Evolutionary conservation across 2,888 invertebrate genomes (phyloP), one percentile per base, ranked within the genome.

Genomic region (Phalera bucephala): DNA sequence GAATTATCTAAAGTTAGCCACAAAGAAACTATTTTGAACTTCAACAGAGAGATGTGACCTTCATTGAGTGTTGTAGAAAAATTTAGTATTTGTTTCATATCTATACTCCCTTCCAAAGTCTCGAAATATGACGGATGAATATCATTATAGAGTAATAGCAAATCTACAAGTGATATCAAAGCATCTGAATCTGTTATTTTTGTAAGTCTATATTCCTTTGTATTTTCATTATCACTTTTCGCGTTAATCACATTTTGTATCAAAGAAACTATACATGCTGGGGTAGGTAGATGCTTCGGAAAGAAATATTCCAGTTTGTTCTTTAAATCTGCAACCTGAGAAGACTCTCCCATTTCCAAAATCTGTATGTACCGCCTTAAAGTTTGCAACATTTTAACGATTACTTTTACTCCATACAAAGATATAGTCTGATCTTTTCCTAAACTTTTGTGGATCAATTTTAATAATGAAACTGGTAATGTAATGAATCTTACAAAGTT

Each of bases 351-450:
- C 29, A 69, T 62, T 30, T 90, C 84, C 19, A 93, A 68, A 27
- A 92, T 73, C 52, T 90, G 83, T 33, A 93, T 89, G 37, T 91
- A 91, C 34, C 90, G 64, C 31, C 80, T 84, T 22, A 91, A 73
- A 39, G 91, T 91, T 35, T 83, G 73, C 35, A 91, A 73, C 71
- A 93, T 86, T 59, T 92, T 85, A 13, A 92, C 90, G 27, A 94
- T 70, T 13, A 92, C 75, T 38, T 78, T 77, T 3, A 90, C 61
- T 51, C 91, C 85, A 42, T 91, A 82, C 21, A 88, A 56, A 29
- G 89, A 90, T 17, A 91, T 72, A 3, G 73, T 68, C 40, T 64
- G 65, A 44, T 89, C 85, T 45, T 79, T 77, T 0, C 77, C 79
- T 4, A 86, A 57, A 37, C 72, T 76, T 6, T 56, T 46, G 30